These are phyloP conservation scores for Lasioglossum marginatum DNA, from an alignment of 2,888 invertebrate genomes.

Conservation along the genomic window DNA sequence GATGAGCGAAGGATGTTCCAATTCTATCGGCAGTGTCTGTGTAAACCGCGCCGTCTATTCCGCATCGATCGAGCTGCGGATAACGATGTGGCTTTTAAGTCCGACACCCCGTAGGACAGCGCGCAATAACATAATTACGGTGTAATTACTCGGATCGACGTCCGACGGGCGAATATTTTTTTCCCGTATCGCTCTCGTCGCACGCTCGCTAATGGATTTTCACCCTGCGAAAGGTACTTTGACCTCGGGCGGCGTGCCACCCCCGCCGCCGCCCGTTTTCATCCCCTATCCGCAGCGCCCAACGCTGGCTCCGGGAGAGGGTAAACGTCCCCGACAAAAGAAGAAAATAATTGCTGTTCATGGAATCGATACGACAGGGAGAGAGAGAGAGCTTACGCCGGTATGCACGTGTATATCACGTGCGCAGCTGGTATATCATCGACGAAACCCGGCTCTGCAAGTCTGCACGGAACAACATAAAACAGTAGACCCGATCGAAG, in stretches of 20 bases:
- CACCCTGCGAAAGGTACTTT: constrained; percentile 65
- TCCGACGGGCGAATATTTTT: constrained; percentile 26
- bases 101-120: constrained; percentile 37
- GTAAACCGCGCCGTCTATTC: background rate
- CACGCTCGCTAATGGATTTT: constrained; percentile 67
- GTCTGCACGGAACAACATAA: background rate
- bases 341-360: constrained; percentile 73
- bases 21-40: background rate
- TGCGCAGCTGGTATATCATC: constrained; percentile 30
- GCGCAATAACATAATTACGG: constrained; percentile 57
- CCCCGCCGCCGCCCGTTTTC: constrained; percentile 5
- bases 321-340: constrained; percentile 71
- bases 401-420: constrained; percentile 37
- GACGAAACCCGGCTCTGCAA: background rate
- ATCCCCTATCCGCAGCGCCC: constrained; percentile 25
- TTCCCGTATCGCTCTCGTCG: constrained; percentile 23
- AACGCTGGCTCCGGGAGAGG: constrained; percentile 6
- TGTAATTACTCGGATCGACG: constrained; percentile 61
- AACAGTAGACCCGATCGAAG: constrained; percentile 7
- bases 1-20: background rate
- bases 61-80: background rate
- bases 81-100: constrained; percentile 21
- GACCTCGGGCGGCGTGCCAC: constrained; percentile 57
- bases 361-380: constrained; percentile 68
- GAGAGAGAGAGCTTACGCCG: background rate